Conservation (phyloP, 2,113 vertebrate species). For the Romanogobio albipinnatus region DNA sequence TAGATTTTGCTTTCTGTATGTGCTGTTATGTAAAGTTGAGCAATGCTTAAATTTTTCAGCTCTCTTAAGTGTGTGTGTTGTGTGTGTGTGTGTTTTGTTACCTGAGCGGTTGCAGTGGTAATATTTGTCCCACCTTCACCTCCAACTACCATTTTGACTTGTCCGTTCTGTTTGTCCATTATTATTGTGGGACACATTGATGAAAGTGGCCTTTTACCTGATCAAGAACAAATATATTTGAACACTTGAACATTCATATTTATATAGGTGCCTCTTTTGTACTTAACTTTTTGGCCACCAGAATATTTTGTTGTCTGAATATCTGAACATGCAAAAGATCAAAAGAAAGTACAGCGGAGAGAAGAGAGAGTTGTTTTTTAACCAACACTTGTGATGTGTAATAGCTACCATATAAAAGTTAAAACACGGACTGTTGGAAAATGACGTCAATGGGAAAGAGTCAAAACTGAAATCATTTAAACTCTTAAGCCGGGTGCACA, state of each 20-base stretch:
- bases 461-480: no score
- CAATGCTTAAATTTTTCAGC: not conserved
- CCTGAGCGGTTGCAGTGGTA: slow-evolving; percentile 88
- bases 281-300: not conserved
- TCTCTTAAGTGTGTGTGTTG: no score
- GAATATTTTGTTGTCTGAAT: no score
- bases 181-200: slow-evolving; percentile 92
- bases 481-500: no score
- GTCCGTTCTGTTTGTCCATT: slow-evolving; percentile 79
- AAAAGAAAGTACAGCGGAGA: no score
- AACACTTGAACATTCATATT: not conserved
- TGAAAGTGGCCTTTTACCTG: slow-evolving; percentile 90
- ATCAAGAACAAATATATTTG: not conserved
- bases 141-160: slow-evolving; percentile 90
- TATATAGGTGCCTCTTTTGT: not conserved
- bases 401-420: no score
- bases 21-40: no score
- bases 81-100: slow-evolving; percentile 59
- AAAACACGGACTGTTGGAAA: no score
- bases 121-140: slow-evolving; percentile 92
- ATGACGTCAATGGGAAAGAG: no score
- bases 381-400: no score
- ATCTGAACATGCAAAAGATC: no score
- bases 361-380: no score
- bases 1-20: not conserved